Evolutionary conservation across 2,113 vertebrate species (phyloP).

Genomic region (Protobothrops flavoviridis): DNA sequence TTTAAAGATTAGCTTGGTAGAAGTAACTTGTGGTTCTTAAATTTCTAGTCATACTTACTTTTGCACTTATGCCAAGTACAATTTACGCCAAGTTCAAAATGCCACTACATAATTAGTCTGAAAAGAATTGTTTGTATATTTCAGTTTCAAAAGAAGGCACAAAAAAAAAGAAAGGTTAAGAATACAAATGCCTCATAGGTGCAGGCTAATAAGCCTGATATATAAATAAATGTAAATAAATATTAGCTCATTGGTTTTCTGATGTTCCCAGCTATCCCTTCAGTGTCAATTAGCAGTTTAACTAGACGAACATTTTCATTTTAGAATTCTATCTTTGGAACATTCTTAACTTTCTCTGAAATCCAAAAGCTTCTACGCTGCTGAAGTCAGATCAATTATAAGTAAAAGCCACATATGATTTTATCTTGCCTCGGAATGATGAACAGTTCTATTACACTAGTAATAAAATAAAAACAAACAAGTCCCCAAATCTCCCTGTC

Average conservation of each 20-base stretch:
- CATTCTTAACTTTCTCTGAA: conserved; percentile 1
- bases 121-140: neutral
- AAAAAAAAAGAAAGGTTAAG: neutral
- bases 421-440: conserved; percentile 6
- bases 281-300: neutral
- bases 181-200: neutral
- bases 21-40: neutral
- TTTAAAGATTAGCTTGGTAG: neutral
- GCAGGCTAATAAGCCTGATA: neutral
- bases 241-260: neutral
- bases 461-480: conserved; percentile 7
- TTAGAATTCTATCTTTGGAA: neutral
- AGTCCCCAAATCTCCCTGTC: neutral
- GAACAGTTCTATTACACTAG: neutral
- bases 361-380: neutral
- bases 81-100: neutral
- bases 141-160: neutral
- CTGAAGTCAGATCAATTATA: neutral
- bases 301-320: neutral
- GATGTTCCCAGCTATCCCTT: neutral
- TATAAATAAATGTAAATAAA: neutral
- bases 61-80: neutral
- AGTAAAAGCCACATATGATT: conserved; percentile 9
- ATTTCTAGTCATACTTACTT: neutral
- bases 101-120: neutral